Conservation (phyloP, 2,888 invertebrate species). For the Limnephilus marmoratus region DNA sequence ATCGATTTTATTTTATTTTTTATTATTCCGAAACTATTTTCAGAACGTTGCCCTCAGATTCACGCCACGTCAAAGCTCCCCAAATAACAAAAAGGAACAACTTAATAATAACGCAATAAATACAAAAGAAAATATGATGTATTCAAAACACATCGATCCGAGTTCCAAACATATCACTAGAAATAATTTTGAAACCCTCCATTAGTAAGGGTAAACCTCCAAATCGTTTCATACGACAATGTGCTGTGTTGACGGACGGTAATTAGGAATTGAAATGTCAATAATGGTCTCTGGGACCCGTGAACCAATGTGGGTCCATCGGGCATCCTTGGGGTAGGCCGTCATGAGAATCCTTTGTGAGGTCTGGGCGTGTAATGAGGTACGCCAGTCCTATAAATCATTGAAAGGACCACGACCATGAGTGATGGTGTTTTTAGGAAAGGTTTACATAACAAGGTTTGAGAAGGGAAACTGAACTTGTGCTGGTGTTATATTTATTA, state of each 20-base stretch:
- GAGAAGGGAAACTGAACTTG: not conserved
- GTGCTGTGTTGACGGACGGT: slow-evolving; percentile 50
- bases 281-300: slow-evolving; percentile 48
- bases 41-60: not conserved
- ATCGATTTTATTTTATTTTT: not conserved
- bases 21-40: not conserved
- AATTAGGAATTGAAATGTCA: slow-evolving; percentile 58
- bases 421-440: slow-evolving; percentile 34
- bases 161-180: not conserved
- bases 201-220: slow-evolving; percentile 25
- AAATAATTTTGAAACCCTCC: slow-evolving; percentile 19
- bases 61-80: not conserved
- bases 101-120: not conserved
- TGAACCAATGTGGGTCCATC: not conserved
- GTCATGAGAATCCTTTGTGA: slow-evolving; percentile 35
- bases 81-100: not conserved
- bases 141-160: slow-evolving; percentile 21
- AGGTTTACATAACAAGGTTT: not conserved
- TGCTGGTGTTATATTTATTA: not conserved
- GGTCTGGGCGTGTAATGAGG: slow-evolving; percentile 21
- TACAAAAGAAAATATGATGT: not conserved
- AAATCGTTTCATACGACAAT: slow-evolving; percentile 21
- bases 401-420: slow-evolving; percentile 19
- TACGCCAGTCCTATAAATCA: slow-evolving; percentile 21
- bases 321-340: not conserved